Percentiles rank a stretch among this genome's conserved stretches.
Evolutionary conservation across 2,113 vertebrate species (phyloP).

Genomic region (Sprattus sprattus): DNA sequence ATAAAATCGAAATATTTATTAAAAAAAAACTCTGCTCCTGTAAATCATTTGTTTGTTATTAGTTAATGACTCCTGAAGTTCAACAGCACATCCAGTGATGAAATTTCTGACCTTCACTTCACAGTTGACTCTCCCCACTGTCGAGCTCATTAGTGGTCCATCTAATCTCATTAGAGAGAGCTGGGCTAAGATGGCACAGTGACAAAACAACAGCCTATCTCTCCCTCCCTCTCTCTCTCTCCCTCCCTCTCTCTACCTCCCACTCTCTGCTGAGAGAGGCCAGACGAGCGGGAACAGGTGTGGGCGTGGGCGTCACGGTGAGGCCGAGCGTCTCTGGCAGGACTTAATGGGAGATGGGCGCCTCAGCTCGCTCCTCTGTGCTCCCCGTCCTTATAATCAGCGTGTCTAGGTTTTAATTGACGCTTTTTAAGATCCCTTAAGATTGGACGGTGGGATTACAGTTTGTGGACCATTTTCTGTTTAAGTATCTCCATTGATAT

Average conservation of each 20-base stretch:
- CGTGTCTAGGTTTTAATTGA: background rate
- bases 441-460: background rate
- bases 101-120: constrained; percentile 70
- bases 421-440: background rate
- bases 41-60: constrained; percentile 71
- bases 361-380: background rate
- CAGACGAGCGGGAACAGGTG: constrained; percentile 64
- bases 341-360: constrained; percentile 53
- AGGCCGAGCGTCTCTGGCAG: constrained; percentile 56
- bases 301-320: constrained; percentile 55
- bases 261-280: constrained; percentile 29
- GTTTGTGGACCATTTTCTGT: background rate
- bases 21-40: constrained; percentile 48
- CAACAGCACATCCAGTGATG: constrained; percentile 63
- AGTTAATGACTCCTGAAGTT: constrained; percentile 69
- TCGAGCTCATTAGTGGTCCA: constrained; percentile 67
- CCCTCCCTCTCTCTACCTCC: constrained; percentile 4
- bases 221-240: constrained; percentile 29
- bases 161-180: constrained; percentile 72
- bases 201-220: constrained; percentile 56
- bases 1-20: background rate
- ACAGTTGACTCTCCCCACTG: constrained; percentile 65
- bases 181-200: constrained; percentile 59
- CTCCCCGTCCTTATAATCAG: constrained; percentile 5
- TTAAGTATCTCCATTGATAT: background rate